Evolutionary conservation across 2,797 vertebrate genomes (phyloP).

Genomic region (Pampus argenteus): DNA sequence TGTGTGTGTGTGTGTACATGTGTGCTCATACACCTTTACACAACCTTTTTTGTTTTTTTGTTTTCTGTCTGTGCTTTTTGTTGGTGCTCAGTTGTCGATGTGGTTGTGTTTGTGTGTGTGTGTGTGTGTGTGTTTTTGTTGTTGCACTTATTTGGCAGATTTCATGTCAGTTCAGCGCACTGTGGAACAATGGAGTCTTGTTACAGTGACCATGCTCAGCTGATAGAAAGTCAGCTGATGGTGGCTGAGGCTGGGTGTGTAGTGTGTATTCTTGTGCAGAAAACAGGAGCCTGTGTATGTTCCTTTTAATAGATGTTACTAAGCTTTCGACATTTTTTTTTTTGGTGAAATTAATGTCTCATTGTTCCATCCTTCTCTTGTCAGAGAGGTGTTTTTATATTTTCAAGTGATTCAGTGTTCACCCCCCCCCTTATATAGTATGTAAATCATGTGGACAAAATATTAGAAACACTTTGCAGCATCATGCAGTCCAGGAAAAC

Average conservation of each 20-base stretch:
- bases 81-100: constrained; percentile 36
- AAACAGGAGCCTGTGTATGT: neutral
- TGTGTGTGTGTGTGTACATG: constrained; percentile 25
- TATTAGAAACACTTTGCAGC: neutral
- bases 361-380: neutral
- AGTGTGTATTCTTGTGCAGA: constrained; percentile 13
- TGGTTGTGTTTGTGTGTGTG: constrained; percentile 25
- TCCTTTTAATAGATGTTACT: neutral
- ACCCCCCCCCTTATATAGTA: neutral
- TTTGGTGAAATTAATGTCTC: neutral
- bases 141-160: constrained; percentile 55
- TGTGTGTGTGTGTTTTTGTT: constrained; percentile 3
- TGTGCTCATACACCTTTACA: constrained; percentile 3
- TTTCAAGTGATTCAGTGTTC: neutral
- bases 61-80: constrained; percentile 18
- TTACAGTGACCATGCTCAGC: constrained; percentile 66
- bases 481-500: neutral
- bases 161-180: constrained; percentile 60
- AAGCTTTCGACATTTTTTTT: neutral
- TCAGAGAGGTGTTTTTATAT: neutral
- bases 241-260: constrained; percentile 41
- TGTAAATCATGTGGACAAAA: neutral
- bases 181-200: constrained; percentile 71
- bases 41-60: neutral
- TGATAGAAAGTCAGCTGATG: constrained; percentile 77